These are phyloP conservation scores for Megastigmus dorsalis DNA, from an alignment of 2,888 invertebrate genomes.

Conservation along the genomic window DNA sequence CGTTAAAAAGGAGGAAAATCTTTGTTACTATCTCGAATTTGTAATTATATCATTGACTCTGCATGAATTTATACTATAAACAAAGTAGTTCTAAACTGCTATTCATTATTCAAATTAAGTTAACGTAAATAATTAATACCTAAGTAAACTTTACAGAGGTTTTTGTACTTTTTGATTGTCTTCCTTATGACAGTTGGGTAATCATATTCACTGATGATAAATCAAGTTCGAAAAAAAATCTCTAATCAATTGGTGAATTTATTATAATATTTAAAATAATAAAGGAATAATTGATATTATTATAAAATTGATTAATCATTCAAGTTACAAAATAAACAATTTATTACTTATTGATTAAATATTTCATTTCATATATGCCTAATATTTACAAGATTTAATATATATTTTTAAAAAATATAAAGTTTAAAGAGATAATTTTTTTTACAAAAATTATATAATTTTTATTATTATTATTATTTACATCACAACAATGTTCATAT, in stretches of 20 bases:
- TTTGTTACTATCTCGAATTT: conserved; percentile 32
- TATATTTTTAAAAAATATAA: conserved; percentile 16
- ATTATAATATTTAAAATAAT: conserved; percentile 31
- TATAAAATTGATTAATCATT: conserved; percentile 28
- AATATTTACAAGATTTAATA: conserved; percentile 32
- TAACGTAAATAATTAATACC: conserved; percentile 25
- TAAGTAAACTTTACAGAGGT: conserved; percentile 25
- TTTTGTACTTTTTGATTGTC: conserved; percentile 38
- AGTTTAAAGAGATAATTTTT: background rate
- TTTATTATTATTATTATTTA: conserved; percentile 13
- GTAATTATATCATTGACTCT: conserved; percentile 25
- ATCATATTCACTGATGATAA: conserved; percentile 6
- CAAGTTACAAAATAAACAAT: conserved; percentile 48
- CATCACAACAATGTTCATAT: background rate
- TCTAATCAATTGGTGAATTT: conserved; percentile 21
- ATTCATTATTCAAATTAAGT: conserved; percentile 36
- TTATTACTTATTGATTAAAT: conserved; percentile 46
- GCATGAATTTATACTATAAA: conserved; percentile 30
- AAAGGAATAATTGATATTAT: conserved; percentile 30
- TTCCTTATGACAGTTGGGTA: conserved; percentile 17
- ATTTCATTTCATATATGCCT: conserved; percentile 33
- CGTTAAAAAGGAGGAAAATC: conserved; percentile 33
- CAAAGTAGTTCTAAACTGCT: conserved; percentile 30
- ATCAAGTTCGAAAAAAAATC: conserved; percentile 12
- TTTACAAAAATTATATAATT: conserved; percentile 22